Percentiles rank a stretch among this genome's conserved stretches.
Conservation (phyloP, 1,140 invertebrate species). For the Luehdorfia chinensis region DNA sequence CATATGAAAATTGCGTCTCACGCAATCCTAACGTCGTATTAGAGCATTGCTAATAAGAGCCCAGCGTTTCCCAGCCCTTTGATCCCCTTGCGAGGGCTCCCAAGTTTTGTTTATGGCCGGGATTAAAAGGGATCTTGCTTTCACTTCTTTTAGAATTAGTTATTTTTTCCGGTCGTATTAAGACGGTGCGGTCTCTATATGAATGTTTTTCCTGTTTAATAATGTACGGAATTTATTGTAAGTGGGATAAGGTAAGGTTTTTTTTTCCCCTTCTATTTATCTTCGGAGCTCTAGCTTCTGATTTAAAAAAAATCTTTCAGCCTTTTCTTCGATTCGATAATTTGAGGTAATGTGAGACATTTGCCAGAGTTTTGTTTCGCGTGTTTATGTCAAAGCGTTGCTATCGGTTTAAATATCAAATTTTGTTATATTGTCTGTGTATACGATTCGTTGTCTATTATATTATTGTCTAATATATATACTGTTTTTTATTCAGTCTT, state of each 20-base stretch:
- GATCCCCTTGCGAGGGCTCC: conserved; percentile 28
- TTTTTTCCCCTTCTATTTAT: too few relatives aligned
- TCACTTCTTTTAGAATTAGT: conserved; percentile 19
- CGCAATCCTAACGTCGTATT: conserved; percentile 27
- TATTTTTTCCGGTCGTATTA: conserved; percentile 16
- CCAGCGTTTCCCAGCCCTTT: conserved; percentile 22
- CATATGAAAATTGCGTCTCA: conserved; percentile 39
- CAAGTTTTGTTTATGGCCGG: conserved; percentile 42
- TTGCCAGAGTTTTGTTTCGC: too few relatives aligned
- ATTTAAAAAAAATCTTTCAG: too few relatives aligned
- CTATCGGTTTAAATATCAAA: too few relatives aligned
- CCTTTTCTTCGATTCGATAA: too few relatives aligned
- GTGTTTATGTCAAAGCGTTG: too few relatives aligned
- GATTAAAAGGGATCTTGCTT: conserved; percentile 36
- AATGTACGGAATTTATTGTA: conserved; percentile 9
- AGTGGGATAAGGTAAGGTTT: conserved; percentile 18
- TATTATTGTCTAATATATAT: too few relatives aligned
- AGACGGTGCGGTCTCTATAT: conserved; percentile 1
- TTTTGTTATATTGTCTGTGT: too few relatives aligned
- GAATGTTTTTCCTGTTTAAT: conserved; percentile 15
- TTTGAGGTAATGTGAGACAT: too few relatives aligned
- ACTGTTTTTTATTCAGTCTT: too few relatives aligned
- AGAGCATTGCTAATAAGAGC: conserved; percentile 22
- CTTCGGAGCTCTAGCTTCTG: too few relatives aligned
- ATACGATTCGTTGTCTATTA: too few relatives aligned